These are phyloP conservation scores for Arion vulgaris DNA, from an alignment of 1,140 invertebrate genomes.

Conservation along the genomic window DNA sequence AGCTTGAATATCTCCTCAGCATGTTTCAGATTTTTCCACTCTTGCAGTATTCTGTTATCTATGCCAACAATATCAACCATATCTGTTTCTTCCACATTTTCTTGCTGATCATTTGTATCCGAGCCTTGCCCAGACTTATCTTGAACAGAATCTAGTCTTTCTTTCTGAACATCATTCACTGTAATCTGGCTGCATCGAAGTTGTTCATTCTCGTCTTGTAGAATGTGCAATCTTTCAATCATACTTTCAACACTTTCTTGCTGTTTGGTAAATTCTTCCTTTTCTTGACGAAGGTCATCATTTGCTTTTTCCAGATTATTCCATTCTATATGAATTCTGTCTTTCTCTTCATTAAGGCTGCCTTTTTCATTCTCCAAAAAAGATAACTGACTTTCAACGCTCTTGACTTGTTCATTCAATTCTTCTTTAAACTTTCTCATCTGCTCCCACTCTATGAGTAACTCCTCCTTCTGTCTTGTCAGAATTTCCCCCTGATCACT, in stretches of 20 bases:
- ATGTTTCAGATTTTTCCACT: neutral
- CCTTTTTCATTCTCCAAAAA: neutral
- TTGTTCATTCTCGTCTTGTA: neutral
- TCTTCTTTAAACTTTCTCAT: neutral
- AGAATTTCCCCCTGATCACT: neutral
- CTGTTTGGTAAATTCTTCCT: neutral
- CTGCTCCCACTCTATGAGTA: neutral
- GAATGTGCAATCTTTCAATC: neutral
- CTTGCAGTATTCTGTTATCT: too few species aligned
- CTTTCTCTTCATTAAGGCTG: neutral
- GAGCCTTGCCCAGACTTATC: too few species aligned
- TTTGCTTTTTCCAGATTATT: constrained; percentile 6
- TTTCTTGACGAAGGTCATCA: neutral
- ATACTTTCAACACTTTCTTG: neutral
- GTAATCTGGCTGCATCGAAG: neutral
- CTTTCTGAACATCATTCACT: neutral
- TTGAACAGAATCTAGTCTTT: neutral
- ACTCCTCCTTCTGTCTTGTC: neutral
- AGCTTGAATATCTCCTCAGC: neutral
- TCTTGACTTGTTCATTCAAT: constrained; percentile 3
- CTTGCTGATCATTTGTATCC: too few species aligned
- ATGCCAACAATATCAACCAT: too few species aligned
- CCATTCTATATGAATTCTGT: neutral
- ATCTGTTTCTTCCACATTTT: too few species aligned
- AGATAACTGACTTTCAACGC: neutral